Conservation (phyloP, 2,797 vertebrate species). For the Amblyopsis hoosieri region DNA sequence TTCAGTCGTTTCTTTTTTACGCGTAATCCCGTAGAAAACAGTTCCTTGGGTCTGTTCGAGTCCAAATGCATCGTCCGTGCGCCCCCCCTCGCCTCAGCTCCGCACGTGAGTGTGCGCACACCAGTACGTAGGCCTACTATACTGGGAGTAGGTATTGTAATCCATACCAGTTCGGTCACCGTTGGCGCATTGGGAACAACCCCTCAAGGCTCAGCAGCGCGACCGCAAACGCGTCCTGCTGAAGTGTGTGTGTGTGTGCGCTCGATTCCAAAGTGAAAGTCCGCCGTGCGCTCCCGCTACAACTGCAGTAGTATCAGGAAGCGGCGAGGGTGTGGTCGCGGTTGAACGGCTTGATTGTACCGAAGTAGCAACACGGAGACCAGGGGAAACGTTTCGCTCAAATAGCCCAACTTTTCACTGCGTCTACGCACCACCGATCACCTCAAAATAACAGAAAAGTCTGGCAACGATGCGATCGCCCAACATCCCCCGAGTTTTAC, state of each 20-base stretch:
- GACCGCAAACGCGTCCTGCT: slow-evolving; percentile 5
- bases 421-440: background rate
- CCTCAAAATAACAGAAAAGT: background rate
- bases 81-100: slow-evolving; percentile 55
- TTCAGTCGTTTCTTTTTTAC: slow-evolving; percentile 75
- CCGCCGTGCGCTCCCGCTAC: slow-evolving; percentile 72
- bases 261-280: slow-evolving; percentile 57
- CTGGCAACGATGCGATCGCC: background rate
- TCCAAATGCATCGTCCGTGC: slow-evolving; percentile 72
- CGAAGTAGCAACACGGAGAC: slow-evolving; percentile 42
- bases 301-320: slow-evolving; percentile 77
- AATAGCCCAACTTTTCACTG: slow-evolving; percentile 12
- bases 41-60: slow-evolving; percentile 59
- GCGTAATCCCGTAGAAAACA: slow-evolving; percentile 61
- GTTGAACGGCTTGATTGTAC: slow-evolving; percentile 55
- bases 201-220: too few relatives aligned
- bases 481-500: slow-evolving; percentile 10
- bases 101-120: slow-evolving; percentile 25
- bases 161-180: slow-evolving; percentile 44
- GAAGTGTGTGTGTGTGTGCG: slow-evolving; percentile 45
- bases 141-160: slow-evolving; percentile 27
- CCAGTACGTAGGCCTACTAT: too few relatives aligned
- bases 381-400: slow-evolving; percentile 20
- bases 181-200: too few relatives aligned
- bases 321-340: slow-evolving; percentile 90